These are phyloP conservation scores for Erannis defoliaria DNA, from an alignment of 2,888 invertebrate species.

Conservation along the genomic window DNA sequence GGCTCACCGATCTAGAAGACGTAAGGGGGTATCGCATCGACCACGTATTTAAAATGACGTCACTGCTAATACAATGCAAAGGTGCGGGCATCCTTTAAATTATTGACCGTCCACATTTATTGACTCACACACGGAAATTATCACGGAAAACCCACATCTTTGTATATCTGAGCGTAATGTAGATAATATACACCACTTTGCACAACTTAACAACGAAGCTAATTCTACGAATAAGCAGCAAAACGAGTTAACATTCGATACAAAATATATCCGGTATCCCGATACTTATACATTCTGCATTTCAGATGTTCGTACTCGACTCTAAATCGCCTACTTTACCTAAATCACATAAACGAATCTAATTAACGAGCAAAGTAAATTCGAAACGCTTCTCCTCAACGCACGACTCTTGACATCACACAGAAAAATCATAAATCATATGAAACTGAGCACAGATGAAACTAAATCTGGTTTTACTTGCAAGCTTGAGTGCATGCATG, in stretches of 20 bases:
- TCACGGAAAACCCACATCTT: slow-evolving; percentile 85
- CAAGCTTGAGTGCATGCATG: slow-evolving; percentile 86
- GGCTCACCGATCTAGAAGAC: slow-evolving; percentile 73
- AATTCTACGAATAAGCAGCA: slow-evolving; percentile 66
- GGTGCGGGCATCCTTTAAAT: slow-evolving; percentile 82
- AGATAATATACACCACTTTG: slow-evolving; percentile 84
- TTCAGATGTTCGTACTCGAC: slow-evolving; percentile 82
- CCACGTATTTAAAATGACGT: slow-evolving; percentile 75
- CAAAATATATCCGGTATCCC: slow-evolving; percentile 67
- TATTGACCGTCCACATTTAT: slow-evolving; percentile 63
- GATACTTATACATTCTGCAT: slow-evolving; percentile 82
- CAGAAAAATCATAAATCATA: slow-evolving; percentile 84
- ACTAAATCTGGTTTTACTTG: slow-evolving; percentile 86
- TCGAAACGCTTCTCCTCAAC: slow-evolving; percentile 87
- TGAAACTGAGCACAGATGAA: slow-evolving; percentile 86
- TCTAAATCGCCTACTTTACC: slow-evolving; percentile 79
- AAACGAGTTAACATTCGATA: slow-evolving; percentile 69
- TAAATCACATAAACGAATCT: slow-evolving; percentile 78
- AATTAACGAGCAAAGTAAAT: slow-evolving; percentile 82
- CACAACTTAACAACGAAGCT: slow-evolving; percentile 82
- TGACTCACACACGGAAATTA: slow-evolving; percentile 72
- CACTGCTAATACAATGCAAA: slow-evolving; percentile 81
- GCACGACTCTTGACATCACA: slow-evolving; percentile 86
- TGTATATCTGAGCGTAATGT: slow-evolving; percentile 81
- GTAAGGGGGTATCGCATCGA: slow-evolving; percentile 76